Percentiles rank a stretch among this genome's conserved stretches.
Conservation (phyloP, 1,140 invertebrate species). For the Mactra quadrangularis region DNA sequence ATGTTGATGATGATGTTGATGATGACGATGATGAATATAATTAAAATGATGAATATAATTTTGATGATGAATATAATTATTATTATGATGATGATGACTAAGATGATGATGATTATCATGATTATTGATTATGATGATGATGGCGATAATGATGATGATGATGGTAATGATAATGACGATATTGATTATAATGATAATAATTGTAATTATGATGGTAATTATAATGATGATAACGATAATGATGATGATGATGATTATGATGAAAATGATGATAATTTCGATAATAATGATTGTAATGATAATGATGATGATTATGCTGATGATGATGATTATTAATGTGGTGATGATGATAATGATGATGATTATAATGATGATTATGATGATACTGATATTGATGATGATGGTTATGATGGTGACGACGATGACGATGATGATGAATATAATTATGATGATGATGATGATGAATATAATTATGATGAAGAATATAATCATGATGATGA, state of each 20-base stretch:
- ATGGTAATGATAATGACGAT: constrained; percentile 32
- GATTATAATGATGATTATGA: too few species aligned
- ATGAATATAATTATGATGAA: too few species aligned
- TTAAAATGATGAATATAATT: neutral
- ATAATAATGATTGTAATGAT: too few species aligned
- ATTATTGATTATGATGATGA: neutral
- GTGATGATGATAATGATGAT: too few species aligned
- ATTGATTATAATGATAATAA: constrained; percentile 36
- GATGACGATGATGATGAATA: too few species aligned
- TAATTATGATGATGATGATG: too few species aligned
- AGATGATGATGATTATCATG: constrained; percentile 43
- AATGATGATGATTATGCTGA: too few species aligned
- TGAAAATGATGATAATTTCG: too few species aligned
- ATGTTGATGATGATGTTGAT: constrained; percentile 8
- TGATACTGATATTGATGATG: too few species aligned
- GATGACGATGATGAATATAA: constrained; percentile 4
- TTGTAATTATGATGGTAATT: constrained; percentile 26
- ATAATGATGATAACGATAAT: constrained; percentile 22
- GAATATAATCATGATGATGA: too few species aligned
- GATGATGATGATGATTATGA: constrained; percentile 38
- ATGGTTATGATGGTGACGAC: too few species aligned
- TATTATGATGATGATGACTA: constrained; percentile 13
- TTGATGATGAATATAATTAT: constrained; percentile 36
- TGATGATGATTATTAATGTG: too few species aligned
- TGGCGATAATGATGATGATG: neutral